Conservation (phyloP, 2,113 vertebrate species). For the Dasyprocta punctata region DNA sequence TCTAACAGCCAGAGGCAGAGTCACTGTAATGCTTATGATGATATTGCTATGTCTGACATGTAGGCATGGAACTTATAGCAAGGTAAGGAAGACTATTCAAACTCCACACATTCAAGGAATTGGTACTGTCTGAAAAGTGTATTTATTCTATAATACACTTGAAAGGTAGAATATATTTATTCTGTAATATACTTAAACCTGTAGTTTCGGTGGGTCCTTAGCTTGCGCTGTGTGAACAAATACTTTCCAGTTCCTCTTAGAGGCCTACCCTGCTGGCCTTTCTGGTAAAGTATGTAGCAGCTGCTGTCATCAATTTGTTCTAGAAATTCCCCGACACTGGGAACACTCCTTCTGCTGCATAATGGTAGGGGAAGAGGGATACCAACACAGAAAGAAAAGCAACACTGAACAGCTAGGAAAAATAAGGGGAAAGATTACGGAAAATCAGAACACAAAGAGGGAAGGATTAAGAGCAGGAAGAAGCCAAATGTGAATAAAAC, state of each 20-base stretch:
- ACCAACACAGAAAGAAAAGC: constrained; percentile 3
- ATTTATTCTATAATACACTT: background rate
- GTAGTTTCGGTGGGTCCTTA: background rate
- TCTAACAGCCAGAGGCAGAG: background rate
- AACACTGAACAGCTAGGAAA: background rate
- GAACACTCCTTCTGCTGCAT: constrained; percentile 53
- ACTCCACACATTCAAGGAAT: background rate
- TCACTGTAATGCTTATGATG: background rate
- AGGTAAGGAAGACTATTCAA: constrained; percentile 41
- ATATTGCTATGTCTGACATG: constrained; percentile 29
- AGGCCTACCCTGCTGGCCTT: constrained; percentile 15
- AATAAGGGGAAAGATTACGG: background rate
- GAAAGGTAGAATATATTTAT: background rate
- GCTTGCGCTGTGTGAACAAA: background rate
- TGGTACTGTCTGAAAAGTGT: background rate
- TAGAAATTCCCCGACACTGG: constrained; percentile 49
- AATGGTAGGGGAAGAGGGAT: constrained; percentile 36
- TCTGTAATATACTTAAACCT: background rate
- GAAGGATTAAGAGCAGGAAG: background rate
- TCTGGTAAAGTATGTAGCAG: constrained; percentile 59
- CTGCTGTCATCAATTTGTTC: constrained; percentile 67
- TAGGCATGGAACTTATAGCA: background rate
- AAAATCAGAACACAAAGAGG: constrained; percentile 19
- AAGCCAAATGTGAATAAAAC: background rate
- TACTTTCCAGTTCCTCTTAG: background rate